Conservation (phyloP, 2,888 invertebrate genomes). For the Zootermopsis nevadensis region DNA sequence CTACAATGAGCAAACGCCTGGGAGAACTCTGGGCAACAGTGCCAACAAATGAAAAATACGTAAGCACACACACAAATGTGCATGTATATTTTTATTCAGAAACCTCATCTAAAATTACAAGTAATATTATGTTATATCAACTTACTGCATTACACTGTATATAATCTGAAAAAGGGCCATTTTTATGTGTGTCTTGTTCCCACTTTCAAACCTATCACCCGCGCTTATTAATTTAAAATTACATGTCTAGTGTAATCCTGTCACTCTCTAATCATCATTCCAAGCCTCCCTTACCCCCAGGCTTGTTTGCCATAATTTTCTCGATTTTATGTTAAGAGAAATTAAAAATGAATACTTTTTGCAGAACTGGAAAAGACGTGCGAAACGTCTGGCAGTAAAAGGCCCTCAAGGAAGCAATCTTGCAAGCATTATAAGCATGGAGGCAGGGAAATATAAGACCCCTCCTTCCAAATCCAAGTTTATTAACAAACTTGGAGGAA, state of each 20-base stretch:
- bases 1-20: conserved; percentile 83
- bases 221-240: too few species aligned
- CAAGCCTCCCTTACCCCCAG: too few species aligned
- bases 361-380: conserved; percentile 86
- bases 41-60: conserved; percentile 67
- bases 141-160: too few species aligned
- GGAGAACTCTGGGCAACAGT: conserved; percentile 92
- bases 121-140: too few species aligned
- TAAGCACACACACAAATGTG: conserved; percentile 56
- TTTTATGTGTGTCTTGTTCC: too few species aligned
- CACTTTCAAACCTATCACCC: too few species aligned
- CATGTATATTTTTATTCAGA: too few species aligned
- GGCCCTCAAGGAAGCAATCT: conserved; percentile 57
- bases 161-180: too few species aligned
- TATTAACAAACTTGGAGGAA: conserved; percentile 59
- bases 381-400: conserved; percentile 74
- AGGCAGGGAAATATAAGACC: conserved; percentile 58
- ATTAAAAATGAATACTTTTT: not conserved
- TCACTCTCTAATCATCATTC: too few species aligned
- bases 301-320: too few species aligned
- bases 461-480: conserved; percentile 61
- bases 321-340: not conserved
- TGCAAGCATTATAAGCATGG: conserved; percentile 51
- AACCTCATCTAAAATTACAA: too few species aligned
- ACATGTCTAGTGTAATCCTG: too few species aligned